phyloP scores from a whole-genome alignment of 2,888 invertebrate genomes.

The Lochmaea crataegi region DNA sequence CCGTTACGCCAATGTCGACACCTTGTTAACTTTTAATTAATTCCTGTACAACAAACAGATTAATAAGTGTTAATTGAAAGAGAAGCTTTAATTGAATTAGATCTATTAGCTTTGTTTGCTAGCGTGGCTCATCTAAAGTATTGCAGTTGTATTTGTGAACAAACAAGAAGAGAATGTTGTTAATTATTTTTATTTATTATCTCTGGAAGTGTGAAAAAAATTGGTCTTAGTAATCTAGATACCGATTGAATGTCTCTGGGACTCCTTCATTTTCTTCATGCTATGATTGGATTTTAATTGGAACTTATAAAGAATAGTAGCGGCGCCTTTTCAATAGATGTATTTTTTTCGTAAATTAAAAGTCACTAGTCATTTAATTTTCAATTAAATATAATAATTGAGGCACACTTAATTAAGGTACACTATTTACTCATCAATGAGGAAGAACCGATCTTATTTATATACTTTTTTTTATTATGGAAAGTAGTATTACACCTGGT shows the following conservation, averaged over 20 bases:
- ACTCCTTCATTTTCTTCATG: constrained; percentile 45
- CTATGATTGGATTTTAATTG: constrained; percentile 49
- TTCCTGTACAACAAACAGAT: constrained; percentile 55
- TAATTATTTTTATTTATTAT: constrained; percentile 60
- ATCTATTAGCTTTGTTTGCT: constrained; percentile 55
- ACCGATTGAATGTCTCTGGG: constrained; percentile 47
- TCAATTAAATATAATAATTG: neutral
- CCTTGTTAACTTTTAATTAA: constrained; percentile 57
- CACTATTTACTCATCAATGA: too few species aligned
- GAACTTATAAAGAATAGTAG: constrained; percentile 23
- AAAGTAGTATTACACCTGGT: too few species aligned
- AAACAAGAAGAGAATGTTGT: constrained; percentile 56
- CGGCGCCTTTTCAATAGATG: neutral
- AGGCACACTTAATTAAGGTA: neutral
- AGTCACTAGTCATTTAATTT: neutral
- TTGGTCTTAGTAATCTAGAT: constrained; percentile 42
- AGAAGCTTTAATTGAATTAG: constrained; percentile 61
- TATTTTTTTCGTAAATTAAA: neutral
- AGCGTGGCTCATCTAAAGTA: constrained; percentile 44
- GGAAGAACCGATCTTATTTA: too few species aligned
- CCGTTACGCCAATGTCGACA: constrained; percentile 44
- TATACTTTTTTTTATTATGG: too few species aligned
- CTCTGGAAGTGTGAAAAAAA: constrained; percentile 40
- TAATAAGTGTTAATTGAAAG: constrained; percentile 58
- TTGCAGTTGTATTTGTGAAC: constrained; percentile 58